These are phyloP conservation scores for Copidosoma aretas DNA, from an alignment of 2,888 invertebrate species.

Conservation along the genomic window DNA sequence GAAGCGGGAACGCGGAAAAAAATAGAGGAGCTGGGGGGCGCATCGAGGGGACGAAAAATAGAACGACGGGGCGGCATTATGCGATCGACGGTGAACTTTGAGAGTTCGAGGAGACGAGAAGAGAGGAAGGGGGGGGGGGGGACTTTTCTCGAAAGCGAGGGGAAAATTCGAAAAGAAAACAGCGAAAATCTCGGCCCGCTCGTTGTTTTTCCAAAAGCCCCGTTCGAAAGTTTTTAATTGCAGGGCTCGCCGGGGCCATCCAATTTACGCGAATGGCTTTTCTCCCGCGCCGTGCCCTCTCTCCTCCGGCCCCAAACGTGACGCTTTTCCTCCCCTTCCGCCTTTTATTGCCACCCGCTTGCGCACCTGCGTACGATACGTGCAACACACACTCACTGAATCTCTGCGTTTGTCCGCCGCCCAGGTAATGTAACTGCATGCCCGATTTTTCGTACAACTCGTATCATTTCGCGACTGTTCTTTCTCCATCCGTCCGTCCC, in stretches of 20 bases:
- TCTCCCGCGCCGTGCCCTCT: too few species aligned
- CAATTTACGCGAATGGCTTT: slow-evolving; percentile 57
- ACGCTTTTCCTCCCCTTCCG: slow-evolving; percentile 23
- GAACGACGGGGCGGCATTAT: not conserved
- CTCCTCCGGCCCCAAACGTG: slow-evolving; percentile 49
- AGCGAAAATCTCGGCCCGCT: not conserved
- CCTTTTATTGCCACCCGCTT: slow-evolving; percentile 22
- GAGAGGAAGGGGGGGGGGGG: too few species aligned
- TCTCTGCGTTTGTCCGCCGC: too few species aligned
- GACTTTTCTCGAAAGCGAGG: not conserved
- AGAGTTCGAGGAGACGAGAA: not conserved
- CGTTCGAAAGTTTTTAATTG: slow-evolving; percentile 59
- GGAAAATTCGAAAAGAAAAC: not conserved
- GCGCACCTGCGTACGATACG: too few species aligned
- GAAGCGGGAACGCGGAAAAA: too few species aligned
- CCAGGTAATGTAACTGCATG: not conserved
- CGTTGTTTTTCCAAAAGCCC: slow-evolving; percentile 36
- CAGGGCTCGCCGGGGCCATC: slow-evolving; percentile 54
- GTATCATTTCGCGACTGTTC: too few species aligned
- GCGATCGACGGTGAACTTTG: slow-evolving; percentile 15
- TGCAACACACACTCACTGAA: too few species aligned
- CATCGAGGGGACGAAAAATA: not conserved
- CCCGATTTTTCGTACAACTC: too few species aligned
- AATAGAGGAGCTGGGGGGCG: not conserved
- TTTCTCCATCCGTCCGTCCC: not conserved